Evolutionary conservation across 2,113 vertebrate species (phyloP), one percentile per base, ranked within the genome.

Genomic region (Bettongia penicillata): DNA sequence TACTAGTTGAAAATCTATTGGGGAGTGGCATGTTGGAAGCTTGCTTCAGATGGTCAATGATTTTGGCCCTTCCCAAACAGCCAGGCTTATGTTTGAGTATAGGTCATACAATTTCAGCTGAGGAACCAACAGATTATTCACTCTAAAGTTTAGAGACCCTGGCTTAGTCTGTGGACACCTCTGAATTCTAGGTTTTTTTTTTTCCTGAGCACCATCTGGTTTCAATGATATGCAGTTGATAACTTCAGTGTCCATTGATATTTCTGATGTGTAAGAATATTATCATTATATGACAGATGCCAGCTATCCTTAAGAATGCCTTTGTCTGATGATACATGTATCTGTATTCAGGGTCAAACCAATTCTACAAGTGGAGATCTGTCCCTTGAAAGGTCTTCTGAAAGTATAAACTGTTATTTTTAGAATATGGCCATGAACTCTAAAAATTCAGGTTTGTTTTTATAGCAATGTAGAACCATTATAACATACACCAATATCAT

Each of bases 381-480:
- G 92, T 26, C 19, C n/a, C 8, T 0, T 68, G 49, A 93, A 91
- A 92, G 43, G 53, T 47, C 24, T 6, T 55, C 3, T 47, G 19
- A 51, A 90, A 51, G 2, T 93, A 14, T n/a, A 61, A 68, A 51
- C 3, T 3, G 22, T 84, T 77, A 53, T 89, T 92, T 92, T 95
- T 90, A 91, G 3, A 94, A 49, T 52, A 43, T 31, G 51, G 11
- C 43, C 37, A 93, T 31, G 23, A 37, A 9, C 89, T 94, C 47
- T 53, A 49, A 94, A 94, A 94, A 92, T 91, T 24, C 10, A 47
- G 5, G 49, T 47, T 89, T 90, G 91, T 11, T 94, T 94, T 93
- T 68, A 53, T 10, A 61, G 48, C 53, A 51, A 93, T 51, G 37
- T 24, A 61, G 26, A 1, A 6, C 24, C 53, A n/a, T 94, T 94